A percentile compares a stretch with the other conserved stretches of the same genome.
Conservation (phyloP, 2,113 vertebrate genomes). For the Chelonoidis abingdonii region DNA sequence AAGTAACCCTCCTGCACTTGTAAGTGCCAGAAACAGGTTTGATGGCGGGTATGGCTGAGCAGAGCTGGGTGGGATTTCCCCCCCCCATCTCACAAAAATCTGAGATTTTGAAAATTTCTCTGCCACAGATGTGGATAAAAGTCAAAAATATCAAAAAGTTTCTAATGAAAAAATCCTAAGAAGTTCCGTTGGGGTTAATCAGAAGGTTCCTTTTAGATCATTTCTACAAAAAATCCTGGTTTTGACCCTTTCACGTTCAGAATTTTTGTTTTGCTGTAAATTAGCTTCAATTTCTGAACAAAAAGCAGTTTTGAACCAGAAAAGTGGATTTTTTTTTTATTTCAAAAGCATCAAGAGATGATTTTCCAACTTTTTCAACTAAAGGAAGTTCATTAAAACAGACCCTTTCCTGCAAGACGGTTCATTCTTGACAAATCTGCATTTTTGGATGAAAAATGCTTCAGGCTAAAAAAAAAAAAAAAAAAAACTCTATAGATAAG, state of each 20-base stretch:
- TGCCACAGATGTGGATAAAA: not conserved
- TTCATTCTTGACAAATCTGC: not conserved
- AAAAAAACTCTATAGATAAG: not conserved
- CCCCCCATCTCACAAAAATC: not conserved
- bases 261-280: too few species aligned
- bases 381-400: rapidly evolving
- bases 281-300: too few species aligned
- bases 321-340: not conserved
- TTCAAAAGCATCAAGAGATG: too few species aligned
- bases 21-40: not conserved
- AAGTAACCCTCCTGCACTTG: not conserved
- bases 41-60: not conserved
- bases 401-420: not conserved
- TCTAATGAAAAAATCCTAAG: not conserved
- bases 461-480: too few species aligned
- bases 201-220: not conserved
- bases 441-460: not conserved
- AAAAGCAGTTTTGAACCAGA: not conserved
- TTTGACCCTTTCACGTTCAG: not conserved
- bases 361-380: not conserved
- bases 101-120: not conserved
- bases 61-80: not conserved
- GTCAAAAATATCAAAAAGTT: not conserved
- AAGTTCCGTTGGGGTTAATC: not conserved
- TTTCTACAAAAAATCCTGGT: too few species aligned